Conservation (phyloP, 2,888 invertebrate species). For the Liopterus haemorrhoidalis region DNA sequence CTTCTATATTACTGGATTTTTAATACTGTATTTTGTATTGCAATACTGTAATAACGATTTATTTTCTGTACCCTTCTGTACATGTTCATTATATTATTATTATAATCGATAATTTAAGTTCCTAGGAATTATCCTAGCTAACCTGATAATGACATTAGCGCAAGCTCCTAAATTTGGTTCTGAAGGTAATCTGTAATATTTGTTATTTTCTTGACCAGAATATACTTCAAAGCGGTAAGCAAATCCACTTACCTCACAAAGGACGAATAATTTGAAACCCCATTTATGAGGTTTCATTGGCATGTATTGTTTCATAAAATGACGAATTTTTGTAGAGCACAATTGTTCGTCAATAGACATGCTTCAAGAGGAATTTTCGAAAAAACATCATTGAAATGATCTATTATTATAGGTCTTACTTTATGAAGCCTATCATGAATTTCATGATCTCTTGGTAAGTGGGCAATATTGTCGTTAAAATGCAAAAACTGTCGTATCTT, state of each 20-base stretch:
- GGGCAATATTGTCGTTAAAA: conserved; percentile 36
- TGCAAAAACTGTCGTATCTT: conserved; percentile 33
- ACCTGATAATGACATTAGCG: conserved; percentile 35
- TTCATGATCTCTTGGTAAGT: conserved; percentile 30
- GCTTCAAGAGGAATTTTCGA: conserved; percentile 33
- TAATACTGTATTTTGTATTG: no score
- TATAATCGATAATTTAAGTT: no score
- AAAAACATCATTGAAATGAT: conserved; percentile 36
- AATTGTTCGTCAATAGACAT: conserved; percentile 33
- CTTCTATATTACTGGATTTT: no score
- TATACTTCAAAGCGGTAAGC: conserved; percentile 36
- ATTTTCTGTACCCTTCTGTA: no score
- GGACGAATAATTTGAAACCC: conserved; percentile 32
- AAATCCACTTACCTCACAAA: conserved; percentile 32
- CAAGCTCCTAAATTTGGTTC: conserved; percentile 35
- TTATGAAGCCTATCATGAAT: conserved; percentile 35
- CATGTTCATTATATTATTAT: no score
- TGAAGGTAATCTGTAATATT: conserved; percentile 22
- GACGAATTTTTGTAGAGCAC: conserved; percentile 37
- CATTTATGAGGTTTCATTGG: conserved; percentile 40
- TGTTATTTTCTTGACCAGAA: conserved; percentile 32
- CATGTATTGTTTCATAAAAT: conserved; percentile 36
- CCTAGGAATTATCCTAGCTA: conserved; percentile 31
- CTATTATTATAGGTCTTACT: conserved; percentile 34
- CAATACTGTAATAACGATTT: no score